phyloP scores from a whole-genome alignment of 2,888 invertebrate species.

The Protonemura montana region DNA sequence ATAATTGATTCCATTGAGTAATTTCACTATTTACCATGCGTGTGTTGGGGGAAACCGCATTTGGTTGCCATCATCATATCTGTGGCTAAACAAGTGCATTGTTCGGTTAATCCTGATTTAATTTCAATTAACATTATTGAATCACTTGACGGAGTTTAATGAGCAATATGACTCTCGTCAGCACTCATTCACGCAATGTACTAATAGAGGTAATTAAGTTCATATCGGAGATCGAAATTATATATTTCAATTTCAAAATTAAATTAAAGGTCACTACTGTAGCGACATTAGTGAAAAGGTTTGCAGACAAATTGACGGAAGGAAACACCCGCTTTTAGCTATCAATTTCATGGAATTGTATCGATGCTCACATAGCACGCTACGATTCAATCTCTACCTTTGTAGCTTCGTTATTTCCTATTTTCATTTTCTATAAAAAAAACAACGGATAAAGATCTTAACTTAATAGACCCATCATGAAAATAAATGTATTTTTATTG shows the following conservation, averaged over 20 bases:
- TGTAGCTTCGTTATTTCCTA: neutral
- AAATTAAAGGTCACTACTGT: too few relatives aligned
- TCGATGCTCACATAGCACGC: neutral
- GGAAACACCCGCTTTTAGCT: neutral
- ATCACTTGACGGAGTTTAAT: too few relatives aligned
- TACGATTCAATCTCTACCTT: neutral
- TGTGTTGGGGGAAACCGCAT: neutral
- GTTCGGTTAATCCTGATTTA: too few relatives aligned
- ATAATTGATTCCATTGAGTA: neutral
- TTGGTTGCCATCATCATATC: too few relatives aligned
- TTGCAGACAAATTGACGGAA: neutral
- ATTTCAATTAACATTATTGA: too few relatives aligned
- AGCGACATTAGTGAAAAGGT: too few relatives aligned
- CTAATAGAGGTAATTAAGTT: too few relatives aligned
- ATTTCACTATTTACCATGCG: neutral
- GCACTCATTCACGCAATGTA: too few relatives aligned
- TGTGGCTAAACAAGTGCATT: too few relatives aligned
- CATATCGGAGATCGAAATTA: too few relatives aligned
- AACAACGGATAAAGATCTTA: neutral
- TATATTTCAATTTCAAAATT: too few relatives aligned
- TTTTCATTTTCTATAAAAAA: neutral
- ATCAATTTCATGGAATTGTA: neutral
- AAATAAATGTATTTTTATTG: neutral
- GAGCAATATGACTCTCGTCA: too few relatives aligned
- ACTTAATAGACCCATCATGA: neutral